These are phyloP conservation scores for Schizothorax lantsangensis DNA, from an alignment of 2,797 vertebrate genomes.

Conservation along the genomic window DNA sequence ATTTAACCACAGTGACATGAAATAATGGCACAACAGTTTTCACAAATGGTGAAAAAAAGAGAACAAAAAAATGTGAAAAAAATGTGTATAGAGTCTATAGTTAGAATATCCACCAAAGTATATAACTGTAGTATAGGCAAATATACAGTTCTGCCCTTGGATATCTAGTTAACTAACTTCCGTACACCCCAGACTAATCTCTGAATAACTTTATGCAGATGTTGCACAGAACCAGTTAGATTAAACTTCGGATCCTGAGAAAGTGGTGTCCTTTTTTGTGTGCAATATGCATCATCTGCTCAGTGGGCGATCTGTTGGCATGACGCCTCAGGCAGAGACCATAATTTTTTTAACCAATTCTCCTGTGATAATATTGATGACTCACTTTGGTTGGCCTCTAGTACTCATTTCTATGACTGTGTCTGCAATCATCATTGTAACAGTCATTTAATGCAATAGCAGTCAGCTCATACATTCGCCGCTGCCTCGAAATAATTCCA, in stretches of 20 bases:
- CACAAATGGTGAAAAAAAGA: not conserved
- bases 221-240: conserved; percentile 7
- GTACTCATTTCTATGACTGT: not conserved
- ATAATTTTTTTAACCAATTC: conserved; percentile 13
- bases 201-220: not conserved
- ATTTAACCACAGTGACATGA: not conserved
- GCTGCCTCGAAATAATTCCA: not conserved
- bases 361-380: conserved; percentile 24
- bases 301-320: conserved; percentile 3
- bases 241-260: not conserved
- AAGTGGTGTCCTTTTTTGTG: not conserved
- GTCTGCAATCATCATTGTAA: conserved; percentile 18
- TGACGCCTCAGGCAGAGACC: not conserved
- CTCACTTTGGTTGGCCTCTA: conserved; percentile 24
- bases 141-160: not conserved
- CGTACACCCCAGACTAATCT: no score
- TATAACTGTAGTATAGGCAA: not conserved
- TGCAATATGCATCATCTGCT: conserved; percentile 19
- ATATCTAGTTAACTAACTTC: not conserved
- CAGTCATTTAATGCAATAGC: not conserved
- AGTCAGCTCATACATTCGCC: not conserved
- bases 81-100: not conserved
- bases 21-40: not conserved
- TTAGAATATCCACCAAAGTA: not conserved
- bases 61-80: no score